A percentile compares a stretch with the other conserved stretches of the same genome.
Conservation (phyloP, 2,888 invertebrate genomes). For the Drosophila meridionalis region DNA sequence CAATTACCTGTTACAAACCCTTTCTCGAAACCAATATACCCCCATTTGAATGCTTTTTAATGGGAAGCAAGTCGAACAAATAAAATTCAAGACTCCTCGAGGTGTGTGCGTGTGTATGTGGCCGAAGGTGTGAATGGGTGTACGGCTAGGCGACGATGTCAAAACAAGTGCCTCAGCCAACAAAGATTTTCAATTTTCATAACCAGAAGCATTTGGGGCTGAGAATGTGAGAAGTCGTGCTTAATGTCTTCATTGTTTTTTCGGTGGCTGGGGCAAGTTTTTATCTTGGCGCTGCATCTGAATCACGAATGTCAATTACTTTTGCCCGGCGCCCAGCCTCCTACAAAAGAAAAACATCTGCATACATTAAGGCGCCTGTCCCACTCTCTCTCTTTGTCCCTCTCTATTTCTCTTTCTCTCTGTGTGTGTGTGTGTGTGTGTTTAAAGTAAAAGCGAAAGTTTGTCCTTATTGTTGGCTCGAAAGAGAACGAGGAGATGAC, state of each 20-base stretch:
- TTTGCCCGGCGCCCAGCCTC: slow-evolving; percentile 26
- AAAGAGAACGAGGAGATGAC: slow-evolving; percentile 49
- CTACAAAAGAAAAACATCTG: slow-evolving; percentile 43
- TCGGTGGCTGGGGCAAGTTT: slow-evolving; percentile 62
- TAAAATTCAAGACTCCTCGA: slow-evolving; percentile 46
- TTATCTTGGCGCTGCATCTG: slow-evolving; percentile 63
- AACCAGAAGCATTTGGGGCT: slow-evolving; percentile 26
- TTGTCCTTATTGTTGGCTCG: slow-evolving; percentile 62
- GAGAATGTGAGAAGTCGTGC: neutral
- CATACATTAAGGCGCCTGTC: slow-evolving; percentile 66
- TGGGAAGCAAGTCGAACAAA: slow-evolving; percentile 7
- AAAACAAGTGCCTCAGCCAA: slow-evolving; percentile 25
- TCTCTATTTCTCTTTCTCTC: neutral
- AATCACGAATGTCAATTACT: slow-evolving; percentile 79
- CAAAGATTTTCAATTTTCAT: slow-evolving; percentile 78
- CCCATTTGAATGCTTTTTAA: neutral
- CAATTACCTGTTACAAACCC: neutral
- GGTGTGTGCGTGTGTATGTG: neutral
- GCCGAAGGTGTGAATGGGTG: neutral
- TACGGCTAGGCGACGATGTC: neutral
- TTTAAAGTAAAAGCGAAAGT: slow-evolving; percentile 62
- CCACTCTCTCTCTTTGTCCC: neutral
- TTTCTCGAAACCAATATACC: neutral
- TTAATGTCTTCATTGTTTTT: slow-evolving; percentile 75
- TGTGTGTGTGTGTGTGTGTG: neutral